Base-by-base conservation (phyloP, 2,113 vertebrate species). In the Eleginops maclovinus region DNA sequence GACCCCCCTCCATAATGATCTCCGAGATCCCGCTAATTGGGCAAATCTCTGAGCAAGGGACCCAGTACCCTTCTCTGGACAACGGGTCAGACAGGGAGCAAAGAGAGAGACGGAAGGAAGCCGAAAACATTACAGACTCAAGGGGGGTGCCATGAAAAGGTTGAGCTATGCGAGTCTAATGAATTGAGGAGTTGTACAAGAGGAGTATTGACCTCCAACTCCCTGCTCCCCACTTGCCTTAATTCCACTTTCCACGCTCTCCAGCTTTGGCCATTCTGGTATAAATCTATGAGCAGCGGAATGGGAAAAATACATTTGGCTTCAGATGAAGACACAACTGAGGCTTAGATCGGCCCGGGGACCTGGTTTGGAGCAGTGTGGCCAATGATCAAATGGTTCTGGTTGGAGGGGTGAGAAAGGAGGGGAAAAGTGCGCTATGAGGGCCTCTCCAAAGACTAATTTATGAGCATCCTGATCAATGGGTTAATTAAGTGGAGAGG, bases 401-500 rank as follows among this genome's bases (percentile, higher is more conserved):
- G 59, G 79, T 49, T 44, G 61, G n/a, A 83, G 64, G 49, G 72
- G 73, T 56, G 28, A 59, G 15, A 63, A 21, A 65, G 53, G 53
- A 55, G 11, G 50, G 43, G 47, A 63, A 59, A 77, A 86, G 85
- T 58, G 65, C 73, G 77, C 81, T 61, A 83, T 65, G 70, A 81
- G 81, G 79, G 87, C 71, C 84, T 87, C 87, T 88, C 86, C 65
- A 53, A 82, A 83, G 75, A 50, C 88, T 93, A 89, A 93, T 94
- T 92, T 94, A 91, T 91, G 83, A 82, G 88, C 69, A 65, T 74
- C 75, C 76, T 88, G 87, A 94, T 94, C 93, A 94, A 94, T 89
- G 88, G 78, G 86, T 93, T 95, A 91, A 94, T 94, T 93, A 93
- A 93, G 92, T 86, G 78, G 67, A 91, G 73, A 76, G 67, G 70